Percentiles rank a stretch among this genome's conserved stretches.
Evolutionary conservation across 2,113 vertebrate genomes (phyloP).

Genomic region (Bucco capensis): DNA sequence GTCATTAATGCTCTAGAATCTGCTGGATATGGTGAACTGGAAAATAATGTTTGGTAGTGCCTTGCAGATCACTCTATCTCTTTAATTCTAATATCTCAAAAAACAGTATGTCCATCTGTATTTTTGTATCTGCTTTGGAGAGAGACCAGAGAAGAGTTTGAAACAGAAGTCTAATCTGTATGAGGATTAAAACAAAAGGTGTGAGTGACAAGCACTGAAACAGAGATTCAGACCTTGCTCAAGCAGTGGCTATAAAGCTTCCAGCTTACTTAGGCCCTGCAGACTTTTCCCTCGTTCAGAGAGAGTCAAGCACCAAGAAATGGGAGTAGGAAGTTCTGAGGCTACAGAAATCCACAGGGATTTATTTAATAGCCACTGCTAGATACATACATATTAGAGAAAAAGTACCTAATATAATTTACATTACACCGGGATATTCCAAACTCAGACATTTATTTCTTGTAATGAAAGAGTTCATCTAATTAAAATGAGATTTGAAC

Average conservation of each 20-base stretch:
- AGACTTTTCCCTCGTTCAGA: background rate
- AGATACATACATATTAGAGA: constrained; percentile 1
- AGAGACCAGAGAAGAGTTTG: background rate
- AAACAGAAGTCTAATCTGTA: background rate
- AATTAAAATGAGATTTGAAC: constrained; percentile 55
- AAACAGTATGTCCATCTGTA: background rate
- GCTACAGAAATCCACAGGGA: constrained; percentile 22
- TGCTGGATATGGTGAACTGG: background rate
- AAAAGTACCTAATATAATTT: constrained; percentile 29
- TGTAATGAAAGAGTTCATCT: constrained; percentile 25
- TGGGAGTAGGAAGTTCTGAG: background rate
- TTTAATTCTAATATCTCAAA: background rate
- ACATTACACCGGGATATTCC: constrained; percentile 33
- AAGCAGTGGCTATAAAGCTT: background rate
- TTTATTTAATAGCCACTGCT: constrained; percentile 32
- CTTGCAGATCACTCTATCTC: background rate
- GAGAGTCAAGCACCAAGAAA: background rate
- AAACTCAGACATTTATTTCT: constrained; percentile 43
- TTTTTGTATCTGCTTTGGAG: background rate
- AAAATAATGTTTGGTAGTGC: background rate
- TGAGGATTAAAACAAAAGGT: background rate
- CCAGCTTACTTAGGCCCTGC: background rate
- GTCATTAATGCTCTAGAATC: background rate
- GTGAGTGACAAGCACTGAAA: constrained; percentile 16
- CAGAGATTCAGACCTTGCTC: background rate